Percentiles rank a stretch among this genome's conserved stretches.
Evolutionary conservation across 2,888 invertebrate species (phyloP).

Genomic region (Apamea anceps): DNA sequence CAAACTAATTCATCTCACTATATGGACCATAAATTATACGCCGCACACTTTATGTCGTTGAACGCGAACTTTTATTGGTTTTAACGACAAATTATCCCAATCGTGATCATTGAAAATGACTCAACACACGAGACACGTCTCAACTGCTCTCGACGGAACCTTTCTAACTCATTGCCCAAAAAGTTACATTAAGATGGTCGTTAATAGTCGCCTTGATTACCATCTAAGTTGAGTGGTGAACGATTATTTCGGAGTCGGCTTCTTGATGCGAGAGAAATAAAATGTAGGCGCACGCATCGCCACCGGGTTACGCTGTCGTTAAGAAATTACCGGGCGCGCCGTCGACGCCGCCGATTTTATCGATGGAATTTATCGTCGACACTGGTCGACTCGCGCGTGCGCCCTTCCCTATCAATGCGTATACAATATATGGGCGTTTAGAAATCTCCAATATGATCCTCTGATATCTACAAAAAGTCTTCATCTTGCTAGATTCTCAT

Average conservation of each 20-base stretch:
- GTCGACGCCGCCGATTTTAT: slow-evolving; percentile 89
- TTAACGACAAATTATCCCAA: slow-evolving; percentile 58
- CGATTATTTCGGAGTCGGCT: slow-evolving; percentile 89
- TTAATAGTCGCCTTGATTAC: slow-evolving; percentile 89
- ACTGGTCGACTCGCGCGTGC: slow-evolving; percentile 83
- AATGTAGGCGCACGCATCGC: slow-evolving; percentile 89
- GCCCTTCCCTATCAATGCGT: slow-evolving; percentile 75
- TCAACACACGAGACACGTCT: slow-evolving; percentile 57
- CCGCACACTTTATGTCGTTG: slow-evolving; percentile 32
- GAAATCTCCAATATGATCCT: slow-evolving; percentile 64
- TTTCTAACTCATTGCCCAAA: slow-evolving; percentile 83
- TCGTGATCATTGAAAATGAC: slow-evolving; percentile 66
- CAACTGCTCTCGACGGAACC: slow-evolving; percentile 66
- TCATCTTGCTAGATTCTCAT: slow-evolving; percentile 34
- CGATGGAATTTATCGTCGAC: slow-evolving; percentile 90
- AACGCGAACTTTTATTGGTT: slow-evolving; percentile 53
- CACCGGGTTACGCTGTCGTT: slow-evolving; percentile 90
- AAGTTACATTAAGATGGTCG: slow-evolving; percentile 87
- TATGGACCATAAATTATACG: slow-evolving; percentile 42
- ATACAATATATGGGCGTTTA: slow-evolving; percentile 68
- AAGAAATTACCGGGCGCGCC: slow-evolving; percentile 88
- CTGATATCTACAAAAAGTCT: slow-evolving; percentile 54
- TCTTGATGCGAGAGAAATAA: slow-evolving; percentile 87
- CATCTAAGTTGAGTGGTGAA: slow-evolving; percentile 89
- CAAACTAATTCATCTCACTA: slow-evolving; percentile 51